Conservation (phyloP, 1,140 invertebrate species). For the Apis cerana region DNA sequence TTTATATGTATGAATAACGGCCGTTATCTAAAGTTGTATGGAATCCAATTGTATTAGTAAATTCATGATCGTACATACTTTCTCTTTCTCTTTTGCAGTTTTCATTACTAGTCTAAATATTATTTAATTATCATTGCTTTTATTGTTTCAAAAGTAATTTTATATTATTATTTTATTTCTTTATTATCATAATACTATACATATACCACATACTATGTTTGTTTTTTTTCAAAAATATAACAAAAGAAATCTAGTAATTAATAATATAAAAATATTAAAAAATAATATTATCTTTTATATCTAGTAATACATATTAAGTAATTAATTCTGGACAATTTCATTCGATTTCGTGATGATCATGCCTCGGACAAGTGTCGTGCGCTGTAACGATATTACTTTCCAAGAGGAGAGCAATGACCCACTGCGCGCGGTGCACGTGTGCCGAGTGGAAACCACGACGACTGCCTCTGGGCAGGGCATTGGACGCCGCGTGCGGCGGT, state of each 20-base stretch:
- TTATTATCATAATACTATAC: background rate
- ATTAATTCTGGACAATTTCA: slow-evolving; percentile 15
- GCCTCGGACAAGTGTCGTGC: slow-evolving; percentile 41
- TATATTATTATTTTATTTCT: background rate
- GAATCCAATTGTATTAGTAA: background rate
- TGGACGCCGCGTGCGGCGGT: slow-evolving; percentile 70
- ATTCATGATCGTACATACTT: slow-evolving; percentile 5
- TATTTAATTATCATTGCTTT: background rate
- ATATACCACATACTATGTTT: no score
- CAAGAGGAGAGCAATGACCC: slow-evolving; percentile 76
- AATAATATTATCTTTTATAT: background rate
- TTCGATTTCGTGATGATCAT: slow-evolving; percentile 31
- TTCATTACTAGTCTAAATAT: background rate
- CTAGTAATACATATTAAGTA: background rate
- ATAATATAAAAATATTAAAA: background rate
- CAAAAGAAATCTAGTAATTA: background rate
- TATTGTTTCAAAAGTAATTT: background rate
- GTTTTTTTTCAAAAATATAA: no score
- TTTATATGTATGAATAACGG: no score
- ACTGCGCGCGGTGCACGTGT: slow-evolving; percentile 78
- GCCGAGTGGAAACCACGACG: slow-evolving; percentile 70
- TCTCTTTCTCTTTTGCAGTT: slow-evolving; percentile 4
- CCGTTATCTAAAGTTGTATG: no score
- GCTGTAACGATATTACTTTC: slow-evolving; percentile 70
- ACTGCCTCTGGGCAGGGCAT: slow-evolving; percentile 72